Conservation (phyloP, 2,888 invertebrate genomes). For the Notodonta dromedarius region DNA sequence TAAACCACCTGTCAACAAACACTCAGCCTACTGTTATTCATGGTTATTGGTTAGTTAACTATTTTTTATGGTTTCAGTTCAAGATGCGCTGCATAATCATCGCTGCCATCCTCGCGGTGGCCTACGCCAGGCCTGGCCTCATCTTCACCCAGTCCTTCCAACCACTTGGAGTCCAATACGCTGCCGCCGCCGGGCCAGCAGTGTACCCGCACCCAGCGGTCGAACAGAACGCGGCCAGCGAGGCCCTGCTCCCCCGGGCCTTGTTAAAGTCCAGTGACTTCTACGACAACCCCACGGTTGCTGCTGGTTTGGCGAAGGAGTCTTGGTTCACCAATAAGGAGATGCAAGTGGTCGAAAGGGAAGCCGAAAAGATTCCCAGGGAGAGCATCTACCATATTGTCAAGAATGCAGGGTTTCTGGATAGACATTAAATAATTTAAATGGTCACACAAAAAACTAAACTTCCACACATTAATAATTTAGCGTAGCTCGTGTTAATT, state of each 20-base stretch:
- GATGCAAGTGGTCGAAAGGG: slow-evolving; percentile 90
- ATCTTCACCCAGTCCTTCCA: slow-evolving; percentile 75
- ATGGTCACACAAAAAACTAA: background rate
- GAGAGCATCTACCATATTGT: slow-evolving; percentile 90
- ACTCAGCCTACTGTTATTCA: no score
- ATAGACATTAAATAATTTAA: slow-evolving; percentile 50
- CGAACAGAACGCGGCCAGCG: slow-evolving; percentile 88
- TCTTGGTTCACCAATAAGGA: slow-evolving; percentile 92
- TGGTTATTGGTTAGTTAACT: no score
- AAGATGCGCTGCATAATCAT: slow-evolving; percentile 65
- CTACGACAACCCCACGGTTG: slow-evolving; percentile 90
- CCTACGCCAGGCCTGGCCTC: slow-evolving; percentile 75
- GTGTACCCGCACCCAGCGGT: slow-evolving; percentile 88
- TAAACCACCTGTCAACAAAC: no score
- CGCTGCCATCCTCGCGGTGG: slow-evolving; percentile 64
- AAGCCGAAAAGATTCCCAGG: slow-evolving; percentile 92
- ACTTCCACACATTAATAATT: no score
- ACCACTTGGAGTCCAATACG: slow-evolving; percentile 79
- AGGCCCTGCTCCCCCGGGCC: slow-evolving; percentile 88
- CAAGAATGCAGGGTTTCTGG: slow-evolving; percentile 88
- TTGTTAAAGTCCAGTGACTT: slow-evolving; percentile 87
- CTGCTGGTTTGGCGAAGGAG: slow-evolving; percentile 89
- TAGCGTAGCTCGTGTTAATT: no score
- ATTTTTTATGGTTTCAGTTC: slow-evolving; percentile 31
- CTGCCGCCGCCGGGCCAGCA: slow-evolving; percentile 57